Evolutionary conservation across 1,140 invertebrate species (phyloP).

Genomic region (Heliconius congener): DNA sequence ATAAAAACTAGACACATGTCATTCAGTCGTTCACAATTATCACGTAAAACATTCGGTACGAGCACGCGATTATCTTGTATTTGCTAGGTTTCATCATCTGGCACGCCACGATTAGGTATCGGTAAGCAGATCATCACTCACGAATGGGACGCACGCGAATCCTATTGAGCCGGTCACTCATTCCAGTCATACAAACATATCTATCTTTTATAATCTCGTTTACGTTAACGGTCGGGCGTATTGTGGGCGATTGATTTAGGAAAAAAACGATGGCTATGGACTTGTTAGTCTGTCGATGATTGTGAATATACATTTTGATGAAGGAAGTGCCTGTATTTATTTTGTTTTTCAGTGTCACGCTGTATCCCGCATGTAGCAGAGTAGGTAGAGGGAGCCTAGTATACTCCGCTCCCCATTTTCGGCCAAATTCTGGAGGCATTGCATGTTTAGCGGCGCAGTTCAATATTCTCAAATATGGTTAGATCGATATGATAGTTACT

Average conservation of each 20-base stretch:
- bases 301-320: no score
- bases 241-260: neutral
- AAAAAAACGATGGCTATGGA: neutral
- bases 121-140: constrained; percentile 73
- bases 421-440: no score
- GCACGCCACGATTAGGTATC: constrained; percentile 59
- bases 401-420: no score
- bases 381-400: no score
- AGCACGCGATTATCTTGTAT: constrained; percentile 57
- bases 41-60: constrained; percentile 25
- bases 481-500: no score
- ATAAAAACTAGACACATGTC: neutral
- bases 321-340: no score
- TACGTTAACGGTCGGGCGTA: neutral
- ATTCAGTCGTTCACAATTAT: constrained; percentile 11
- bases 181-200: constrained; percentile 25
- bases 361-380: no score
- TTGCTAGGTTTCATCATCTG: constrained; percentile 75
- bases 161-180: constrained; percentile 39
- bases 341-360: no score
- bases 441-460: no score
- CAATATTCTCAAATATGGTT: no score
- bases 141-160: constrained; percentile 65
- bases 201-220: constrained; percentile 38
- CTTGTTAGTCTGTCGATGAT: neutral